A percentile compares a stretch with the other conserved stretches of the same genome.
These are phyloP conservation scores for Phaethornis superciliosus DNA, from an alignment of 2,113 vertebrate genomes.

Conservation along the genomic window DNA sequence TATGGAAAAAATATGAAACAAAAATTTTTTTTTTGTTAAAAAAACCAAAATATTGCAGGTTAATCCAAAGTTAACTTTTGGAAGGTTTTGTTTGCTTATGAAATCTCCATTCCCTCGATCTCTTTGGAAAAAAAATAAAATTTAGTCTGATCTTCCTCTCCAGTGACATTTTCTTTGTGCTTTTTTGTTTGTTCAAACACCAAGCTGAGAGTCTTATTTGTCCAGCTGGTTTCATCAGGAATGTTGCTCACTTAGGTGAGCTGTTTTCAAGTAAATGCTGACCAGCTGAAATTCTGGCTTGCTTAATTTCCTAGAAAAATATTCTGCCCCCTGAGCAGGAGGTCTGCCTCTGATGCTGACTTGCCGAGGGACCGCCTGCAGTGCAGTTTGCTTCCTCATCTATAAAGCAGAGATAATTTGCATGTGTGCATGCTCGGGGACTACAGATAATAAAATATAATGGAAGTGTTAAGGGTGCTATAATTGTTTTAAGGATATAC, in stretches of 20 bases:
- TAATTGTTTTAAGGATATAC: slow-evolving; percentile 40
- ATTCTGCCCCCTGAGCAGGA: not conserved
- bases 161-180: slow-evolving; percentile 35
- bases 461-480: slow-evolving; percentile 22
- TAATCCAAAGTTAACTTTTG: slow-evolving; percentile 31
- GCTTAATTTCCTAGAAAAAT: slow-evolving; percentile 59
- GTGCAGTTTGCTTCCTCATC: not conserved
- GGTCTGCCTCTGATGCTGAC: slow-evolving; percentile 5
- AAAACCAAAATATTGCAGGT: slow-evolving; percentile 1
- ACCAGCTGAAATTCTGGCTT: slow-evolving; percentile 45
- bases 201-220: slow-evolving; percentile 51
- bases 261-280: slow-evolving; percentile 52
- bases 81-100: not conserved
- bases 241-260: slow-evolving; percentile 39
- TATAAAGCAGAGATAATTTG: slow-evolving; percentile 11
- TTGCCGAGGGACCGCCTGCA: not conserved
- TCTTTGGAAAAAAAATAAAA: not conserved
- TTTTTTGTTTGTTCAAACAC: slow-evolving; percentile 43
- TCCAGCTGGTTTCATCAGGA: slow-evolving; percentile 49
- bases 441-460: slow-evolving; percentile 40
- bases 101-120: not conserved
- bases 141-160: slow-evolving; percentile 3
- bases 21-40: too few relatives aligned
- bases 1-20: not conserved
- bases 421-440: not conserved